phyloP scores from a whole-genome alignment of 2,888 invertebrate genomes.

The Onthophagus sagittarius region DNA sequence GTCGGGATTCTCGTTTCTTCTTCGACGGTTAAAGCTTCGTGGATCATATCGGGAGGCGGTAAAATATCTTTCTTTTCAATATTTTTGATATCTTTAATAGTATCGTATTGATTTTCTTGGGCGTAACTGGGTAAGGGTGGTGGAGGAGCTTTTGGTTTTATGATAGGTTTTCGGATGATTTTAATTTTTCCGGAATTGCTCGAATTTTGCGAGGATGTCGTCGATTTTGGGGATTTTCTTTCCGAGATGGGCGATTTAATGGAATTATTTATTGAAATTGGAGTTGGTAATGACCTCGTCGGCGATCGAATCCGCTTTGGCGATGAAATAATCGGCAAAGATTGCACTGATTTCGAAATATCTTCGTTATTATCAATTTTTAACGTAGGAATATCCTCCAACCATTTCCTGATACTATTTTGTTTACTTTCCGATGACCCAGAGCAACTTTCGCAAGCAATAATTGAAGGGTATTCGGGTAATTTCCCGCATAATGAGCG shows the following conservation, averaged over 20 bases:
- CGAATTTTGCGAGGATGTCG: neutral
- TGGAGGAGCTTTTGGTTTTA: constrained; percentile 41
- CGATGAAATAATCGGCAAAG: constrained; percentile 6
- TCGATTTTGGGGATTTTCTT: constrained; percentile 22
- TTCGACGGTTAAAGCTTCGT: constrained; percentile 62
- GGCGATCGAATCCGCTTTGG: constrained; percentile 40
- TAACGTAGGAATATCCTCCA: constrained; percentile 64
- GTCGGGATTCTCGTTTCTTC: constrained; percentile 47
- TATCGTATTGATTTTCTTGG: constrained; percentile 21
- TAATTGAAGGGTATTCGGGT: constrained; percentile 48
- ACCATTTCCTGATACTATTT: constrained; percentile 70
- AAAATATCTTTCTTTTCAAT: constrained; percentile 21
- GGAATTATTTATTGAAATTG: constrained; percentile 26
- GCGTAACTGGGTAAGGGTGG: constrained; percentile 48
- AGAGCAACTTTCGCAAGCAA: constrained; percentile 54
- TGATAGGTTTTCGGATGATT: constrained; percentile 23
- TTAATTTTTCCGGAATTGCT: neutral
- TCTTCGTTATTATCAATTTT: constrained; percentile 27
- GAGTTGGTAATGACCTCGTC: constrained; percentile 39
- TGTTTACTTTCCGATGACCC: constrained; percentile 66
- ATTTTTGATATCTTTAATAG: constrained; percentile 1
- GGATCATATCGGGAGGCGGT: constrained; percentile 60
- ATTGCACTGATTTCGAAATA: neutral
- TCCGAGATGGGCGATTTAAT: constrained; percentile 36
- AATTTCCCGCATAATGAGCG: constrained; percentile 43